Evolutionary conservation across 2,888 invertebrate species (phyloP).

Genomic region (Gortyna flavago): DNA sequence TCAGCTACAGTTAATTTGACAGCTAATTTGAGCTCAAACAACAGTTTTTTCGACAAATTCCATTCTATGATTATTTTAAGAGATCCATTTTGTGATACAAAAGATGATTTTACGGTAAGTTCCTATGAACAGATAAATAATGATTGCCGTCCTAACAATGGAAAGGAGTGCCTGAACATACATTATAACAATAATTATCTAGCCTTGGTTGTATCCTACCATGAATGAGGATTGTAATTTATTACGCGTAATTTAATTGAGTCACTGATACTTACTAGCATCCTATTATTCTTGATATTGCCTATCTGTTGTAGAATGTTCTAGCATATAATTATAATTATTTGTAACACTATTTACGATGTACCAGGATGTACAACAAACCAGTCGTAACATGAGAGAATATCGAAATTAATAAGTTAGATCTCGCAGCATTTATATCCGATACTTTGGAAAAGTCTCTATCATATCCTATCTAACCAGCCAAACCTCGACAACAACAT

Average conservation of each 20-base stretch:
- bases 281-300: constrained; percentile 39
- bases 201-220: too few species aligned
- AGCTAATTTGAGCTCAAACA: background rate
- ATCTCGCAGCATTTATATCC: background rate
- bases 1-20: background rate
- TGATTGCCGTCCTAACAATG: background rate
- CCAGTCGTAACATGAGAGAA: background rate
- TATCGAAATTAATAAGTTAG: background rate
- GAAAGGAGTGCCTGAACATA: background rate
- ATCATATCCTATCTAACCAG: background rate
- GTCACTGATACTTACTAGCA: constrained; percentile 40
- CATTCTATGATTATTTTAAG: background rate
- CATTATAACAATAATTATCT: constrained; percentile 6
- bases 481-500: background rate
- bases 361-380: background rate
- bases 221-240: background rate
- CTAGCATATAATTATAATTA: constrained; percentile 1
- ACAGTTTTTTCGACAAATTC: background rate
- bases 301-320: constrained; percentile 14
- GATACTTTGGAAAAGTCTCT: background rate
- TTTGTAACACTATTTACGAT: background rate
- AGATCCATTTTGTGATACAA: background rate
- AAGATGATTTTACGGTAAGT: background rate
- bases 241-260: constrained; percentile 19
- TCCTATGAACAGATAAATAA: background rate